phyloP scores from a whole-genome alignment of 2,888 invertebrate species.

The Escarpia spicata region DNA sequence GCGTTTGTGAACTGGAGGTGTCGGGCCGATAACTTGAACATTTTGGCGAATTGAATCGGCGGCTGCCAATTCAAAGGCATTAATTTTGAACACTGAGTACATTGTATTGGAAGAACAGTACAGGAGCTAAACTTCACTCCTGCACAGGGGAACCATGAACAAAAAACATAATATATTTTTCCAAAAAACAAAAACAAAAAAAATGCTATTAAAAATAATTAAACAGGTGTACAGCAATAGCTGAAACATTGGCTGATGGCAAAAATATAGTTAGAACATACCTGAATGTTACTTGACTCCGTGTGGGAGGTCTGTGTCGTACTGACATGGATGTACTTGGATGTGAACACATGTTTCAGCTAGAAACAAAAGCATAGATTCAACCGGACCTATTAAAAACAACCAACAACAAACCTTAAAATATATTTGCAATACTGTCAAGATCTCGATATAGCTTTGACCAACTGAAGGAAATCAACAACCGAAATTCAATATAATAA shows the following conservation, averaged over 20 bases:
- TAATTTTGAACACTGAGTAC: too few relatives aligned
- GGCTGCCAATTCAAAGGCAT: too few relatives aligned
- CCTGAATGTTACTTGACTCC: conserved; percentile 63
- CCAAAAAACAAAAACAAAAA: background rate
- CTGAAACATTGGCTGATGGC: background rate
- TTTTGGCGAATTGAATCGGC: too few relatives aligned
- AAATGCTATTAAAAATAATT: background rate
- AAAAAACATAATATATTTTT: background rate
- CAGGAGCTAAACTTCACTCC: too few relatives aligned
- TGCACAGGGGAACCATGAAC: background rate
- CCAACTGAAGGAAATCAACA: background rate
- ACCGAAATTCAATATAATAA: background rate
- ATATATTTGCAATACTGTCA: too few relatives aligned
- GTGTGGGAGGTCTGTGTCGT: conserved; percentile 59
- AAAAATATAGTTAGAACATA: conserved; percentile 39
- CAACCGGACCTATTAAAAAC: background rate
- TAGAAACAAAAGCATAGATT: conserved; percentile 43
- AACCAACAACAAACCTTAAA: background rate
- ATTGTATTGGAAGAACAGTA: too few relatives aligned
- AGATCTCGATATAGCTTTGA: background rate
- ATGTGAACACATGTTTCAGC: conserved; percentile 58
- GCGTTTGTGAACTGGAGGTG: too few relatives aligned
- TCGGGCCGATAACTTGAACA: too few relatives aligned
- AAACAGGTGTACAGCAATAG: background rate
- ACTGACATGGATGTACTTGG: conserved; percentile 61